Evolutionary conservation across 2,113 vertebrate genomes (phyloP).

Genomic region (Proteles cristata): DNA sequence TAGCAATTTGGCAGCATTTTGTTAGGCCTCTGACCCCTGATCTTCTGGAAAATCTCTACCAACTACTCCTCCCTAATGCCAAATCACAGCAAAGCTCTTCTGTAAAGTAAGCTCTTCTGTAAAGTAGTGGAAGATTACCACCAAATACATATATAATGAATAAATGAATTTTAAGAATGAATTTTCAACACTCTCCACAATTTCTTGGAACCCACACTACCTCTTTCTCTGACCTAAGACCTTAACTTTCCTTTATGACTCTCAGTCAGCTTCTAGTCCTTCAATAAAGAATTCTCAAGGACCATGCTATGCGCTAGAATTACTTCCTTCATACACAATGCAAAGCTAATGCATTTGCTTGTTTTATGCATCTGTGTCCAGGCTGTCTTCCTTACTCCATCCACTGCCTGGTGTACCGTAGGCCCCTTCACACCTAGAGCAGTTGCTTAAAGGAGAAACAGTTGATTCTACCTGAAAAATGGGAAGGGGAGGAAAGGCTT

Average conservation of each 20-base stretch:
- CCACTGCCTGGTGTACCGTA: rapidly evolving
- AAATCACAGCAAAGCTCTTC: neutral
- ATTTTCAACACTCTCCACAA: neutral
- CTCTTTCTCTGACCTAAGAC: neutral
- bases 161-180: neutral
- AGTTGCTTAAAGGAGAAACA: neutral
- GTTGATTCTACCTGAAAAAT: neutral
- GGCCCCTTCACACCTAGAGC: neutral
- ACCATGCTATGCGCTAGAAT: neutral
- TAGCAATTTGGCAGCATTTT: conserved; percentile 3
- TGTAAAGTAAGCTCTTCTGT: neutral
- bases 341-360: neutral
- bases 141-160: neutral
- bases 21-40: neutral
- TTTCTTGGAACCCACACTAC: neutral
- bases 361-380: neutral
- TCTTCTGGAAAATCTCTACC: conserved; percentile 22
- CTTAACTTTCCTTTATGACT: conserved; percentile 2
- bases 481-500: neutral
- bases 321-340: neutral
- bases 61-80: neutral
- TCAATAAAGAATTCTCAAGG: neutral
- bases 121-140: neutral
- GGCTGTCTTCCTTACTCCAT: rapidly evolving
- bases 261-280: neutral